Evolutionary conservation across 1,140 invertebrate species (phyloP), one percentile per base, ranked within the genome.

Genomic region (Penaeus indicus): DNA sequence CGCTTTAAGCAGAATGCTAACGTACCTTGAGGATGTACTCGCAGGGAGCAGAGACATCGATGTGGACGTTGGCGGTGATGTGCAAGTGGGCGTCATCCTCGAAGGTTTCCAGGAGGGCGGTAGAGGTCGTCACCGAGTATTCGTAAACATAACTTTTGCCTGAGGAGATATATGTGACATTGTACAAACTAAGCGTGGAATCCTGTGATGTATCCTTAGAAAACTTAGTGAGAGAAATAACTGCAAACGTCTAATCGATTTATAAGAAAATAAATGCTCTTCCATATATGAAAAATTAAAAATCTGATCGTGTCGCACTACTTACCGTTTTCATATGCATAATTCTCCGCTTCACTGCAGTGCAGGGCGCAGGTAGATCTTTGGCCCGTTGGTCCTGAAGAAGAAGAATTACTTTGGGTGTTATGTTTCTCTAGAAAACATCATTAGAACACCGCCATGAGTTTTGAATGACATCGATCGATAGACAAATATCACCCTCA

Each of bases 1-100:
- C 1, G 7, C 25, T 47, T 32, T 47, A 78, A 22, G 21, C 32
- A 78, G 60, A 54, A 47, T 32, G 13, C 7, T 11, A 13, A 89
- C 90, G 82, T 19, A 90, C 90, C 67, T 78, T 86, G 78, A 90
- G 84, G 22, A 85, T 86, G 81, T 89, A 82, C 47, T 90, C 90
- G 84, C 90, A 90, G 75, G 90, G 90, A 10, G 87, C 84, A n/a
- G 80, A 75, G 22, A 90, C 84, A 38, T 88, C 88, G 32, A 90
- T 89, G 32, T 89, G 84, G 5, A 84, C 86, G 47, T 77, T 85
- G 64, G 90, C 86, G 16, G 86, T 86, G n/a, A 90, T 84, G 47
- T 79, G 60, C 21, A 90, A 47, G 13, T 67, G 84, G 21, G 90
- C 80, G 54, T 80, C 84, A 13, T 86, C 75, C 21, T 86, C 89